Percentiles rank a stretch among this genome's conserved stretches.
Evolutionary conservation across 2,113 vertebrate genomes (phyloP).

Genomic region (Cisticola juncidis): DNA sequence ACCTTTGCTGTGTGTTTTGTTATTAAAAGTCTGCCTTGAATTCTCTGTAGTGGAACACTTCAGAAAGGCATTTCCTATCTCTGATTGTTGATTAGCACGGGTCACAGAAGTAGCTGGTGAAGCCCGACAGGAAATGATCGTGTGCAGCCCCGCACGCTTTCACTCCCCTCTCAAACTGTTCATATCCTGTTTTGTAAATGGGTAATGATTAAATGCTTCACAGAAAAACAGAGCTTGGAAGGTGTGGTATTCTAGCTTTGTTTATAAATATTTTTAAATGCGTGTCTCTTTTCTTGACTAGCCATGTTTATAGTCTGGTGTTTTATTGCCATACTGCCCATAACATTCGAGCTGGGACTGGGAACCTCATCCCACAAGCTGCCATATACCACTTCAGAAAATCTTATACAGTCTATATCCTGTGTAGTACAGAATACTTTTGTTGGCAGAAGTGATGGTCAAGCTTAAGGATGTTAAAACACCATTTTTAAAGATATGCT

Average conservation of each 20-base stretch:
- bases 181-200: constrained; percentile 21
- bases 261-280: background rate
- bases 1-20: background rate
- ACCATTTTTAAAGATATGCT: background rate
- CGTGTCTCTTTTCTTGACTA: background rate
- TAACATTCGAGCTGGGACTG: background rate
- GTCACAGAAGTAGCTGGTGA: background rate
- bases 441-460: background rate
- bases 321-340: background rate
- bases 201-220: background rate
- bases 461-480: background rate
- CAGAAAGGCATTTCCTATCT: background rate
- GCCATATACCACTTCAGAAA: background rate
- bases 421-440: background rate
- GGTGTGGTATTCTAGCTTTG: background rate
- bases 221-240: background rate
- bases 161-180: background rate
- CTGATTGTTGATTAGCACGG: background rate
- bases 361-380: background rate
- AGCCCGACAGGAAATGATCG: background rate
- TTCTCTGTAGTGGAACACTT: background rate
- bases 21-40: background rate
- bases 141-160: background rate
- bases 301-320: background rate
- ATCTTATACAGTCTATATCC: background rate